These are phyloP conservation scores for Entosphenus tridentatus DNA, from an alignment of 2,113 vertebrate genomes.

Conservation along the genomic window DNA sequence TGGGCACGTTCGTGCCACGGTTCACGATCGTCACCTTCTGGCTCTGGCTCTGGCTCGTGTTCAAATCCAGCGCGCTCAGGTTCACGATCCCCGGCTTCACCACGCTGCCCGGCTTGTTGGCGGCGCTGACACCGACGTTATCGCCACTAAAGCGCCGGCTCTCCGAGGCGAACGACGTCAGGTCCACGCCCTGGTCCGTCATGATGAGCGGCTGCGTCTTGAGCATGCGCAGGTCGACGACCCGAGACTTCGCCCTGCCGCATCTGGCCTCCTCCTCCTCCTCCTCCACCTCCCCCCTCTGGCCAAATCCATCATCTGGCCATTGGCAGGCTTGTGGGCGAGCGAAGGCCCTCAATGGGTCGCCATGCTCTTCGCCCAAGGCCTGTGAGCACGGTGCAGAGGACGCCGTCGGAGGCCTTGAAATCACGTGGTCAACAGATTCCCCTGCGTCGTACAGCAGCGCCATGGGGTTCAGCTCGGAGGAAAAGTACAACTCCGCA, in stretches of 20 bases:
- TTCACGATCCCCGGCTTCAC: constrained; percentile 89
- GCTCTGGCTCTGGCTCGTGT: constrained; percentile 43
- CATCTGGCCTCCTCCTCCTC: too few relatives aligned
- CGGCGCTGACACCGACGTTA: constrained; percentile 29
- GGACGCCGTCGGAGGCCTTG: too few relatives aligned
- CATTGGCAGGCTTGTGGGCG: too few relatives aligned
- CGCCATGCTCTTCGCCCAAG: too few relatives aligned
- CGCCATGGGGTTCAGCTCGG: too few relatives aligned
- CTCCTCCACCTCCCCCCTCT: too few relatives aligned
- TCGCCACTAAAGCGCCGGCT: constrained; percentile 30
- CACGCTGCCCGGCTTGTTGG: constrained; percentile 38
- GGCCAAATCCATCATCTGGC: too few relatives aligned
- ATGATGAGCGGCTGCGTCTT: constrained; percentile 76
- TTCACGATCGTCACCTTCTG: constrained; percentile 21
- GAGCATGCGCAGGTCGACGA: constrained; percentile 56
- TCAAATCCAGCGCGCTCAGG: constrained; percentile 79
- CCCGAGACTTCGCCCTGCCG: constrained; percentile 7
- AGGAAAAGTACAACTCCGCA: too few relatives aligned
- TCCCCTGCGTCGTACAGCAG: too few relatives aligned
- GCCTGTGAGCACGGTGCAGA: too few relatives aligned
- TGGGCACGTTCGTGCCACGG: constrained; percentile 14
- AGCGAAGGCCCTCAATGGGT: too few relatives aligned
- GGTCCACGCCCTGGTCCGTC: constrained; percentile 91
- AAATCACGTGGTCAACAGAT: too few relatives aligned
- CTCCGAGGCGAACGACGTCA: constrained; percentile 72